Evolutionary conservation across 92 coral and sea anemone species (phyloP).

Genomic region (Anthopleura xanthogrammica): DNA sequence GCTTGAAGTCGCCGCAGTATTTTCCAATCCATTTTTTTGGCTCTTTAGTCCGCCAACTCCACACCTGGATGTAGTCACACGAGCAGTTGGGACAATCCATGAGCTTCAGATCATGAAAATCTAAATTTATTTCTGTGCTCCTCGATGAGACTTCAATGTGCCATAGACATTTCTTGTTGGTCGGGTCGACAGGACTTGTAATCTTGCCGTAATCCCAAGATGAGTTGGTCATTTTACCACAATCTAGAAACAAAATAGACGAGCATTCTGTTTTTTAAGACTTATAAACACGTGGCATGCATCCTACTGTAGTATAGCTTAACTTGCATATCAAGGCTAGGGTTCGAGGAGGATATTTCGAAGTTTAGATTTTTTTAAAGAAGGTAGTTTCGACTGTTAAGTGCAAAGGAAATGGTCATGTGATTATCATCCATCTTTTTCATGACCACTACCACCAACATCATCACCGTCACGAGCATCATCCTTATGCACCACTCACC

Average conservation of each 20-base stretch:
- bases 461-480: too few relatives aligned
- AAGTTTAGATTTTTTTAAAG: too few relatives aligned
- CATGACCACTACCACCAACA: too few relatives aligned
- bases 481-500: too few relatives aligned
- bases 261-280: too few relatives aligned
- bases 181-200: neutral
- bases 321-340: too few relatives aligned
- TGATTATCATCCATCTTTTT: too few relatives aligned
- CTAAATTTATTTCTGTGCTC: neutral
- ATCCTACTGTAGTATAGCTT: too few relatives aligned
- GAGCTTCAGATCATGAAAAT: neutral
- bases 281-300: too few relatives aligned
- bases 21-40: slow-evolving; percentile 1
- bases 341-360: too few relatives aligned
- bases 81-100: neutral
- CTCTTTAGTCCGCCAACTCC: neutral
- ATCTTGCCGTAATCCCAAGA: neutral
- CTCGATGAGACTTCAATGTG: neutral
- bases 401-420: too few relatives aligned
- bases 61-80: slow-evolving; percentile 18
- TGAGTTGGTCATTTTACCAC: neutral
- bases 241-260: neutral
- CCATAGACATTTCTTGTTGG: neutral
- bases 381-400: too few relatives aligned
- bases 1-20: neutral